Conservation (phyloP, 2,113 vertebrate species). For the Bufo bufo region DNA sequence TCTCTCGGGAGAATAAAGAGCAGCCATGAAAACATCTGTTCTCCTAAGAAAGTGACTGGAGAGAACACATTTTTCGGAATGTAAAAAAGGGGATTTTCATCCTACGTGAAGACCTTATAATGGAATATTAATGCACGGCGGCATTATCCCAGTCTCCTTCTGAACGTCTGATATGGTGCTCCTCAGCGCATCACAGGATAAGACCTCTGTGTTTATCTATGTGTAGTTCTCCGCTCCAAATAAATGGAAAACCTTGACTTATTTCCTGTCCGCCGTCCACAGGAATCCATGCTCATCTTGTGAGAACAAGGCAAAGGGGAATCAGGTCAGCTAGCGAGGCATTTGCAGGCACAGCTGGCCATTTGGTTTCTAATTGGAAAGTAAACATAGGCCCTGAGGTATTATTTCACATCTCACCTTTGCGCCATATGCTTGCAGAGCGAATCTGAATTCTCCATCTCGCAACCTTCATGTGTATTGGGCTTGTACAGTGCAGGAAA, state of each 20-base stretch:
- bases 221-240: neutral
- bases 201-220: slow-evolving; percentile 14
- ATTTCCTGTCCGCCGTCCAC: slow-evolving; percentile 19
- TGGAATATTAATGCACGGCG: neutral
- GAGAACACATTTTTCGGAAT: neutral
- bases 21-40: neutral
- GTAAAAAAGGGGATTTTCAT: neutral
- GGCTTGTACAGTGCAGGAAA: slow-evolving; percentile 39
- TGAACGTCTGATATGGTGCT: neutral
- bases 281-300: slow-evolving; percentile 48
- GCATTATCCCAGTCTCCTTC: neutral
- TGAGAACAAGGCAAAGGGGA: slow-evolving; percentile 51
- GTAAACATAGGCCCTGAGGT: slow-evolving; percentile 54
- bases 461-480: slow-evolving; percentile 36
- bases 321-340: slow-evolving; percentile 51
- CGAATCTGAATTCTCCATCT: slow-evolving; percentile 45
- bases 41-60: neutral
- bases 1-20: neutral
- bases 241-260: slow-evolving; percentile 7
- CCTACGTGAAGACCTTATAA: neutral
- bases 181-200: neutral
- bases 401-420: slow-evolving; percentile 57
- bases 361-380: slow-evolving; percentile 57
- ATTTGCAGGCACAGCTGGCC: slow-evolving; percentile 52
- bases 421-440: slow-evolving; percentile 48